Base-by-base conservation (phyloP, 2,888 invertebrate species). In the Argynnis bischoffii region DNA sequence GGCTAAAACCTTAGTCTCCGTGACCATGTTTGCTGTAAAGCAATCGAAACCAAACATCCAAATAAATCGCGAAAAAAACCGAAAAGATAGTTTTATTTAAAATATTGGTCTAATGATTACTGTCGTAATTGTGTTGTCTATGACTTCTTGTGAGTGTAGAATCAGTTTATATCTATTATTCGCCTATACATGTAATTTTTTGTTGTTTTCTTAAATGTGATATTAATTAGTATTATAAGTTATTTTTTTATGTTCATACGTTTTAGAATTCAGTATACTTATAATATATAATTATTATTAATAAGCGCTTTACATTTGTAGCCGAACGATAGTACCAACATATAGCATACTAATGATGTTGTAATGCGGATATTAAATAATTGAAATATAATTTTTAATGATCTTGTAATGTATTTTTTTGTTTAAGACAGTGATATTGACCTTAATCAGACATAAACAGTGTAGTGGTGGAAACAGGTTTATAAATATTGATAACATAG, bases 121-220 rank as follows among this genome's bases (percentile, higher is more conserved):
- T 48, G 59, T 57, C 47, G 46, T 2, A 15, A 21, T 2, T 13
- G 26, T 54, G n/a, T 3, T 41, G 16, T 57, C 13, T 46, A 21
- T 21, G 41, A 57, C 46, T 14, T 46, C 3, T 8, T 21, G 16
- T 59, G 46, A 46, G 35, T 51, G 46, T 31, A 54, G 26, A 15
- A 50, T 47, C 55, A 50, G 60, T 56, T 56, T 57, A 21, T 14
- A 57, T 57, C 64, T 65, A 65, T 65, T 57, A 57, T 65, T 65
- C 64, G 64, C 57, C 57, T 16, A 46, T 16, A 11, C 35, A 26
- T 57, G 18, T 51, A 51, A 6, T 6, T n/a, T 26, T 26, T 26
- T 26, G 26, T 26, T 48, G 11, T 11, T 55, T 31, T 41, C 1
- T 14, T 48, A 18, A 55, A 18, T 35, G 53, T 53, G 46, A 63